Evolutionary conservation across 2,797 vertebrate species (phyloP), one percentile per base, ranked within the genome.

Genomic region (Xiphorhynchus erythropygius): DNA sequence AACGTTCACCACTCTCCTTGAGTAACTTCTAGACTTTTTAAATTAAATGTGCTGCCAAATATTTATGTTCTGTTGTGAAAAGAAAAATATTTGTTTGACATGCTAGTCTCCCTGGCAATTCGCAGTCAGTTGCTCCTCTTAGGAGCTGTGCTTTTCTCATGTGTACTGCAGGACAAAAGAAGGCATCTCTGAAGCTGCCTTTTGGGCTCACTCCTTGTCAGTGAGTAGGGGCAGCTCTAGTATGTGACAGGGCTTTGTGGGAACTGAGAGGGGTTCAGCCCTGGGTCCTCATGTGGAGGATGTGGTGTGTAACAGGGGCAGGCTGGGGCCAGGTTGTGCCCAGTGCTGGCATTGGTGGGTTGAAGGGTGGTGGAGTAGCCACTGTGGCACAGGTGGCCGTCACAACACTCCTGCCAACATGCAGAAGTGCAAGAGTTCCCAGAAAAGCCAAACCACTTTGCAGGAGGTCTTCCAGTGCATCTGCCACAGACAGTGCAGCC

Each of bases 11-110:
- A 47, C 63, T 92, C 84, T 93, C 75, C 86, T 88, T 90, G 68
- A 94, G 81, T 85, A 96, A 95, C 93, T 96, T 93, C 70, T 87
- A 87, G 83, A 85, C 65, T 90, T 94, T 76, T 71, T 2, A 74
- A 90, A 84, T 90, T 87, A 93, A 92, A 93, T 85, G 50, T 89
- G 86, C 94, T 96, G 94, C 96, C 96, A 97, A 96, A 96, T 96
- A 94, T 97, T 96, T 97, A 92, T 92, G 39, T 94, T 96, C 84
- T 96, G 97, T 97, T 96, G 86, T 87, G 96, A 97, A 96, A 97
- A 94, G 89, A 82, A 76, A 93, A 96, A 89, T 96, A 89, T 95
- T 97, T 97, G 85, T 96, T 94, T 96, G 91, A 94, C 81, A 80
- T 96, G 42, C 74, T 74, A 46, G 55, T 78, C 80, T 94, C 89